phyloP scores from a whole-genome alignment of 2,797 vertebrate species.

The Characodon lateralis region DNA sequence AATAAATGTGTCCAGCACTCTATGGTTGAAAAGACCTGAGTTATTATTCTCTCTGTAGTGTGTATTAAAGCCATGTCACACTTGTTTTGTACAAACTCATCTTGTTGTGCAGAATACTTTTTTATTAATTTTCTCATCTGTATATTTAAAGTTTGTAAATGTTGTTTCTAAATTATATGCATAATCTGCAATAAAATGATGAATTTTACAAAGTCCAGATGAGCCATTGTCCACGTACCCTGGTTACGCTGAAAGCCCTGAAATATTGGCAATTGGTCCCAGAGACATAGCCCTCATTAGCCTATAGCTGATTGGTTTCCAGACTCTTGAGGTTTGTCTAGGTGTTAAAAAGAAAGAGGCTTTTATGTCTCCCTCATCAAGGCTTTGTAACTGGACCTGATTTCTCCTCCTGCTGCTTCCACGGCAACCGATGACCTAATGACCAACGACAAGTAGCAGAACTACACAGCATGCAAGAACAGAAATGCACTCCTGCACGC shows the following conservation, averaged over 20 bases:
- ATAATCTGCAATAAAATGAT: not conserved
- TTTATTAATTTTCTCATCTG: not conserved
- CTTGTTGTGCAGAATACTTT: not conserved
- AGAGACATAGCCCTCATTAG: constrained; percentile 4
- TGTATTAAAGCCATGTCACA: not conserved
- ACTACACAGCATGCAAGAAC: constrained; percentile 45
- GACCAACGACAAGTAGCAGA: constrained; percentile 45
- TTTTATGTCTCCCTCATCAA: constrained; percentile 58
- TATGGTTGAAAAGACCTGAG: not conserved
- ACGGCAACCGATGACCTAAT: constrained; percentile 63
- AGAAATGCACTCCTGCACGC: not conserved
- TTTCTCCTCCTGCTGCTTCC: constrained; percentile 40
- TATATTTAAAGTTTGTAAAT: not conserved
- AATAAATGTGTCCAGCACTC: not conserved
- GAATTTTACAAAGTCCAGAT: not conserved
- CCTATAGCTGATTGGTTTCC: not conserved
- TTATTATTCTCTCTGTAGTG: not conserved
- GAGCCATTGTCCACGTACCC: not conserved
- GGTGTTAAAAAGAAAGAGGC: constrained; percentile 53
- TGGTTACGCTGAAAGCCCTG: not conserved
- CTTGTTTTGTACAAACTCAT: not conserved
- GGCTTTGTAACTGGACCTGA: constrained; percentile 59
- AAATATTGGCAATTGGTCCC: constrained; percentile 1
- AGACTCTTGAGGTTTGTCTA: constrained; percentile 9
- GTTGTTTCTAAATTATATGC: not conserved